These are phyloP conservation scores for Tipula confusa DNA, from an alignment of 2,888 invertebrate species.

Conservation along the genomic window DNA sequence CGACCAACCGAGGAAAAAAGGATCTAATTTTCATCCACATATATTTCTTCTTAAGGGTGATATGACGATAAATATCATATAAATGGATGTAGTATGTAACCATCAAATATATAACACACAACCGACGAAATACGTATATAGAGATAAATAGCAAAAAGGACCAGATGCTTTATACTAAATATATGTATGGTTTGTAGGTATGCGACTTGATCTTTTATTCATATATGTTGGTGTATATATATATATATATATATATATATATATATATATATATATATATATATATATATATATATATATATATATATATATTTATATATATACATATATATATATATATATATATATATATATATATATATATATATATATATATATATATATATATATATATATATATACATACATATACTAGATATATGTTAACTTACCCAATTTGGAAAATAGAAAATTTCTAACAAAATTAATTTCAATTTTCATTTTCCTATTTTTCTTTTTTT, in stretches of 20 bases:
- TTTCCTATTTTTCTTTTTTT: neutral
- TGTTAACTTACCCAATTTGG: neutral
- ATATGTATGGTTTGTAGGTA: neutral
- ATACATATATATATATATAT: too few species aligned
- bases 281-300: too few species aligned
- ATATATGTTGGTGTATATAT: neutral
- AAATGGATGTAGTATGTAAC: conserved; percentile 12
- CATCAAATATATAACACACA: neutral
- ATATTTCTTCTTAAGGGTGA: conserved; percentile 25
- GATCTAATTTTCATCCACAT: conserved; percentile 12
- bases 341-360: too few species aligned
- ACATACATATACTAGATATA: too few species aligned
- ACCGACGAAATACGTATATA: neutral
- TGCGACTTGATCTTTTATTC: neutral
- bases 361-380: too few species aligned
- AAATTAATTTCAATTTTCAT: neutral
- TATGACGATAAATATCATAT: conserved; percentile 6
- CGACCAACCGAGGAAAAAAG: conserved; percentile 4
- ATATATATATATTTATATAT: too few species aligned
- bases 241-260: too few species aligned
- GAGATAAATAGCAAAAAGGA: neutral
- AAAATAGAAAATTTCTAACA: neutral
- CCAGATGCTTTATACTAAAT: neutral
- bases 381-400: too few species aligned
- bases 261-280: too few species aligned